Conservation (phyloP, 2,888 invertebrate species). For the Caenorhabditis drosophilae region DNA sequence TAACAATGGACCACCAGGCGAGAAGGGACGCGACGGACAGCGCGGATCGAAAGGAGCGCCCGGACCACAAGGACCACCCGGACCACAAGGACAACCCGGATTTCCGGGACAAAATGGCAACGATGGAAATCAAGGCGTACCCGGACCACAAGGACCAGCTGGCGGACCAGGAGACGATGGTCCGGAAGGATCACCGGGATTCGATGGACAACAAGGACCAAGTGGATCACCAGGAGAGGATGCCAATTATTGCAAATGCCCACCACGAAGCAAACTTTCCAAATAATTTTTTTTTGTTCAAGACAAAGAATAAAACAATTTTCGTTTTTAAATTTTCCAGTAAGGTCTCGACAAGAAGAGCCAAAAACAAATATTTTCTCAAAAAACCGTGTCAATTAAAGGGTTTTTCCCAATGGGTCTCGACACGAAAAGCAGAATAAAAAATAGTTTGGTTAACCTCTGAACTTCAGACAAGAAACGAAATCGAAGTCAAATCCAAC, state of each 20-base stretch:
- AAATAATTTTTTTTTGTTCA: neutral
- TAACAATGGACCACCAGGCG: conserved; percentile 49
- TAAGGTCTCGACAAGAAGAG: no score
- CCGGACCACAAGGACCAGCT: conserved; percentile 34
- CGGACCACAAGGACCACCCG: conserved; percentile 47
- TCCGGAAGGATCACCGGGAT: conserved; percentile 38
- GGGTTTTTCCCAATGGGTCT: no score
- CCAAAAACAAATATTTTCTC: no score
- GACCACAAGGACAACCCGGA: conserved; percentile 49
- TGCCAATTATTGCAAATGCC: conserved; percentile 52
- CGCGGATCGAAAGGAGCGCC: conserved; percentile 47
- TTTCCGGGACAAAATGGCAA: conserved; percentile 51
- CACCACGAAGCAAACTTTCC: conserved; percentile 35
- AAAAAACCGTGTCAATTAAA: no score
- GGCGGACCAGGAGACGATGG: conserved; percentile 45
- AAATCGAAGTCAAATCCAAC: no score
- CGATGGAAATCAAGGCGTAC: conserved; percentile 44
- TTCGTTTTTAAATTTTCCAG: conserved; percentile 1
- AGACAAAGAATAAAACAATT: neutral
- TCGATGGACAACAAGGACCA: conserved; percentile 44
- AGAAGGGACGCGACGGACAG: conserved; percentile 41
- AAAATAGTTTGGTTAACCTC: no score
- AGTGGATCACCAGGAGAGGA: conserved; percentile 54
- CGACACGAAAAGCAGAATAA: no score
- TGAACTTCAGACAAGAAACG: no score